Conservation (phyloP, 2,113 vertebrate species). For the Odocoileus hemionus region DNA sequence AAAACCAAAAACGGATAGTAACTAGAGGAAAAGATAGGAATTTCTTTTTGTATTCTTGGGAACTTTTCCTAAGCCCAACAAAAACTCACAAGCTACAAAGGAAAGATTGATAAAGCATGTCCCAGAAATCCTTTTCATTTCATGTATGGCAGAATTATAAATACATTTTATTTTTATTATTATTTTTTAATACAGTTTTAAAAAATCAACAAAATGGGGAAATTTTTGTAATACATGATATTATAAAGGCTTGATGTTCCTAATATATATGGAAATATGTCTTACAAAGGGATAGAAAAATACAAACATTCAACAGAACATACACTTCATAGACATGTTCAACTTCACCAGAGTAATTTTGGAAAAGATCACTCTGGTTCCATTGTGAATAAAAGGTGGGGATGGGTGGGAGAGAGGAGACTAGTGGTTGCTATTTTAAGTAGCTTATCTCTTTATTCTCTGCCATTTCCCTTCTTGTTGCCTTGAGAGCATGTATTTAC, state of each 20-base stretch:
- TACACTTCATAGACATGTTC: neutral
- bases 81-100: neutral
- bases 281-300: constrained; percentile 20
- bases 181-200: neutral
- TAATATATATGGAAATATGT: neutral
- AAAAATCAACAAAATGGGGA: neutral
- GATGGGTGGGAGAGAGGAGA: neutral
- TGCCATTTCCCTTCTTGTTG: neutral
- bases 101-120: neutral
- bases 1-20: neutral
- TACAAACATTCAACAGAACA: neutral
- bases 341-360: neutral
- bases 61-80: neutral
- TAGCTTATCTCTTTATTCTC: neutral
- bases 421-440: neutral
- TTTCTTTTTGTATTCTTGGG: neutral
- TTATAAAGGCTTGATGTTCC: constrained; percentile 6
- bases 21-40: neutral
- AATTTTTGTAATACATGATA: neutral
- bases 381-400: neutral
- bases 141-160: neutral
- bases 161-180: neutral
- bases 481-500: neutral
- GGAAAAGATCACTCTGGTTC: neutral
- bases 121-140: neutral